A percentile compares a stretch with the other conserved stretches of the same genome.
Conservation (phyloP, 2,113 vertebrate species). For the Aptenodytes forsteri region DNA sequence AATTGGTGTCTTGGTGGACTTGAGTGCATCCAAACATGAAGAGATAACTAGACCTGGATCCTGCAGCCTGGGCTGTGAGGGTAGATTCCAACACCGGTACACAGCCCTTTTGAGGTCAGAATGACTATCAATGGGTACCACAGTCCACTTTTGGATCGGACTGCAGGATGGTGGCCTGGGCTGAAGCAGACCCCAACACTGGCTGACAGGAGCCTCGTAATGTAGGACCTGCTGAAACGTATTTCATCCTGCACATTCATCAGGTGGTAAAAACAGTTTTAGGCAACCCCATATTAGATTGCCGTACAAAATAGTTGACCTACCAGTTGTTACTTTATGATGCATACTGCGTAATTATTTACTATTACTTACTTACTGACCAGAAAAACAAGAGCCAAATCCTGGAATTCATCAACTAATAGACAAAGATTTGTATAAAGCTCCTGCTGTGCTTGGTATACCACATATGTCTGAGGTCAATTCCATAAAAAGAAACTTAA, state of each 20-base stretch:
- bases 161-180: not conserved
- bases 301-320: not conserved
- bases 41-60: not conserved
- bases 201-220: not conserved
- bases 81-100: not conserved
- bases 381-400: not conserved
- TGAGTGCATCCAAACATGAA: constrained; percentile 42
- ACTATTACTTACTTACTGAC: not conserved
- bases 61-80: not conserved
- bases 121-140: not conserved
- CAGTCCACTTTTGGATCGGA: not conserved
- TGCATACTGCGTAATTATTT: not conserved
- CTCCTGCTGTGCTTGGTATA: not conserved
- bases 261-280: not conserved
- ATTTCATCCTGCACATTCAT: not conserved
- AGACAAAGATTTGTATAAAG: not conserved
- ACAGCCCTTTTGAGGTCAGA: not conserved
- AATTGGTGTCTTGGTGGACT: not conserved
- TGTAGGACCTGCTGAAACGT: not conserved
- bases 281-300: not conserved
- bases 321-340: not conserved
- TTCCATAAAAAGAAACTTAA: not conserved
- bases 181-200: constrained; percentile 19
- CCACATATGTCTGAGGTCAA: not conserved
- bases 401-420: not conserved